A percentile compares a stretch with the other conserved stretches of the same genome.
phyloP scores from a whole-genome alignment of 2,113 vertebrate genomes.

The Phyllopteryx taeniolatus region DNA sequence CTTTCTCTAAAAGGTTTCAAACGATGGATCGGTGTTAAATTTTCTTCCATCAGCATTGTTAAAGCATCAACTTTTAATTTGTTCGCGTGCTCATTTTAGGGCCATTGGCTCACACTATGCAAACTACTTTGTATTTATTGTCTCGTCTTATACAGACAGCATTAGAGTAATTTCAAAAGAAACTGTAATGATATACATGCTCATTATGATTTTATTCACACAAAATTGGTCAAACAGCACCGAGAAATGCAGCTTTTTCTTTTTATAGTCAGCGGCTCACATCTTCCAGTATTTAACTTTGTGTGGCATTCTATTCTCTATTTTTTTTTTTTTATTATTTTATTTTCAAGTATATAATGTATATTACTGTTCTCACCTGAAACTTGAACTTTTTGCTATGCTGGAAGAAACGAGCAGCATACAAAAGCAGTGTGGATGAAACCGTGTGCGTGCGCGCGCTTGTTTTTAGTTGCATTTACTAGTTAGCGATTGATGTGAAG shows the following conservation, averaged over 20 bases:
- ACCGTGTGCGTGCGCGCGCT: conserved; percentile 25
- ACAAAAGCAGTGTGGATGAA: not conserved
- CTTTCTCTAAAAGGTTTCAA: not conserved
- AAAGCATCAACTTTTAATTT: conserved; percentile 33
- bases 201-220: conserved; percentile 30
- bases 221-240: conserved; percentile 28
- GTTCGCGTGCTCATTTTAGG: conserved; percentile 64
- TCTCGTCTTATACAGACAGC: conserved; percentile 70
- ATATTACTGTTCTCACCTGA: conserved; percentile 8
- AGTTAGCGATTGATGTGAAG: conserved; percentile 6
- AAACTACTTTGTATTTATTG: conserved; percentile 85
- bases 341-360: not conserved
- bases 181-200: conserved; percentile 8
- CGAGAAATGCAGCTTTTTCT: conserved; percentile 35
- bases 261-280: conserved; percentile 6
- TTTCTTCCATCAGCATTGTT: conserved; percentile 21
- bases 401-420: conserved; percentile 11
- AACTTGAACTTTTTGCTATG: conserved; percentile 48
- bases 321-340: not conserved
- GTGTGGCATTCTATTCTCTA: not conserved
- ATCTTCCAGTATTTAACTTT: conserved; percentile 44
- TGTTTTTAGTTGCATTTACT: not conserved
- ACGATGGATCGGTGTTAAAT: not conserved
- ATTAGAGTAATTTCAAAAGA: not conserved
- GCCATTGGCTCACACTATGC: conserved; percentile 85